Conservation (phyloP, 2,797 vertebrate species). For the Pseudochirops corinnae region DNA sequence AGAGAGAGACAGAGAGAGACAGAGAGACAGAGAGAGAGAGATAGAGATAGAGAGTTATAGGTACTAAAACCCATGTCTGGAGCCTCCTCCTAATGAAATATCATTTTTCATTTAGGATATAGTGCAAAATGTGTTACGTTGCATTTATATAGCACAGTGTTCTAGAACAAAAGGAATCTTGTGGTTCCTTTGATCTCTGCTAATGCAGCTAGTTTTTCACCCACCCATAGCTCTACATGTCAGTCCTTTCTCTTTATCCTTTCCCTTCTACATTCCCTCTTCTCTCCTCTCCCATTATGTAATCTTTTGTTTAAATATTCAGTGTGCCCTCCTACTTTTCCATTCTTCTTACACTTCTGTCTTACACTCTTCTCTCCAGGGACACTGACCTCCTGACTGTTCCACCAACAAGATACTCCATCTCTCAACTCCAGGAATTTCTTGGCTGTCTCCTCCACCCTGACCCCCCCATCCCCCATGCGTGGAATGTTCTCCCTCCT, state of each 20-base stretch:
- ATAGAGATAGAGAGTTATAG: too few species aligned
- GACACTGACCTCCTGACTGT: neutral
- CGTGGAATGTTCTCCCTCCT: neutral
- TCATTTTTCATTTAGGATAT: neutral
- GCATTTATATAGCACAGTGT: neutral
- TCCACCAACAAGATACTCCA: neutral
- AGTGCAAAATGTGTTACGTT: neutral
- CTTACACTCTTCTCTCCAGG: neutral
- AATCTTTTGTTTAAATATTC: neutral
- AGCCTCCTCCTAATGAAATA: neutral
- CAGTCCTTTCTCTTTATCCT: neutral
- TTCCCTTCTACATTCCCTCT: neutral
- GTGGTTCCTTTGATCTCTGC: neutral
- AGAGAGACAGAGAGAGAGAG: too few species aligned
- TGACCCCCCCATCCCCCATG: too few species aligned
- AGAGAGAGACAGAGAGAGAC: too few species aligned
- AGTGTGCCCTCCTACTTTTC: neutral
- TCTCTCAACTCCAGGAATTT: neutral
- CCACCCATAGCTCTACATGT: neutral
- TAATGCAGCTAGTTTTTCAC: neutral
- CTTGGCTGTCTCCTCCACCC: neutral
- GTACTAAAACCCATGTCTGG: neutral
- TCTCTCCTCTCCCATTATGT: neutral
- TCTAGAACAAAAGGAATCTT: neutral
- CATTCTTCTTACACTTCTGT: neutral